Conservation (phyloP, 2,888 invertebrate species). For the Eupeodes latifasciatus region DNA sequence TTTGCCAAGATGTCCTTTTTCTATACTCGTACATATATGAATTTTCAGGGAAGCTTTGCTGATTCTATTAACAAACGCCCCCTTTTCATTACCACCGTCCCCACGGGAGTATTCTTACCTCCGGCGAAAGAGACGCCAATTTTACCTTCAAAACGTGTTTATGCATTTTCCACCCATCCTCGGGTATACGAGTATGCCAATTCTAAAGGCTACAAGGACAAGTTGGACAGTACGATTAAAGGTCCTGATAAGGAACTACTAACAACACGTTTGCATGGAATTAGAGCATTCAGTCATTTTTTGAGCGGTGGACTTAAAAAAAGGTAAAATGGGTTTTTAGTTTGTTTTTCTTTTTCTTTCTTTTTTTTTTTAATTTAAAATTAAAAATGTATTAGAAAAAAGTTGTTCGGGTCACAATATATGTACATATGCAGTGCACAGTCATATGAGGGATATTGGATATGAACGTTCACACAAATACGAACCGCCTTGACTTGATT, state of each 20-base stretch:
- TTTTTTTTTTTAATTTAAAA: constrained; percentile 38
- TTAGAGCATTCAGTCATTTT: constrained; percentile 72
- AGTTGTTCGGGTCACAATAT: background rate
- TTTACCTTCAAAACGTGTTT: constrained; percentile 85
- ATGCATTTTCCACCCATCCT: constrained; percentile 89
- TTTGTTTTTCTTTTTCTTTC: constrained; percentile 3
- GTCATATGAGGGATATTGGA: no score
- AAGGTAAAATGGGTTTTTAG: constrained; percentile 58
- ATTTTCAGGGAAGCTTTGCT: constrained; percentile 79
- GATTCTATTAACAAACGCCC: constrained; percentile 83
- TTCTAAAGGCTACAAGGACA: constrained; percentile 77
- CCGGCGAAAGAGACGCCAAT: constrained; percentile 87
- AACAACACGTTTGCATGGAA: constrained; percentile 70
- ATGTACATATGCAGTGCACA: background rate
- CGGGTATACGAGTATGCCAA: constrained; percentile 79
- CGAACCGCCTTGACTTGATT: constrained; percentile 42
- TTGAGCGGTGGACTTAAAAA: constrained; percentile 62
- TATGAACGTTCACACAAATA: no score
- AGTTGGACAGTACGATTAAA: constrained; percentile 64
- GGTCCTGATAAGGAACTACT: constrained; percentile 57
- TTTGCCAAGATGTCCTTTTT: constrained; percentile 76
- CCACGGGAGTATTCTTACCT: constrained; percentile 90
- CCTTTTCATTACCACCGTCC: constrained; percentile 92
- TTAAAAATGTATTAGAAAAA: background rate
- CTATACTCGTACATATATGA: background rate